phyloP scores from a whole-genome alignment of 2,797 vertebrate species.

The Tamandua tetradactyla region DNA sequence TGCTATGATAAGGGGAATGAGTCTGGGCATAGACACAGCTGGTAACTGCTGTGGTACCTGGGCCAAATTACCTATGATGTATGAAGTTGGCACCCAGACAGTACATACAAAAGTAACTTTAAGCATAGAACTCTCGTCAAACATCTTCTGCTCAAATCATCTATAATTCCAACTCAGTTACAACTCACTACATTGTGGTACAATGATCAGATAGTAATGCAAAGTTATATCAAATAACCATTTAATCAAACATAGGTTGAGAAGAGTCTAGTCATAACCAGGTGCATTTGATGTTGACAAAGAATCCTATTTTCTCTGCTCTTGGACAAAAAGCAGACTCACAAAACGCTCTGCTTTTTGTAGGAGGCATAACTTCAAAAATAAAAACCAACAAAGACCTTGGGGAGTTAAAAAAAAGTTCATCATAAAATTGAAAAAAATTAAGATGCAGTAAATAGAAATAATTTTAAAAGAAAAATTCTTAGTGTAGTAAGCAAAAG shows the following conservation, averaged over 20 bases:
- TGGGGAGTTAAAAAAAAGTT: background rate
- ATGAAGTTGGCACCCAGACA: background rate
- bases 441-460: background rate
- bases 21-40: background rate
- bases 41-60: background rate
- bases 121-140: background rate
- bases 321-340: background rate
- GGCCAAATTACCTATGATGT: background rate
- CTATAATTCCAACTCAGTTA: background rate
- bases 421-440: background rate
- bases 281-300: background rate
- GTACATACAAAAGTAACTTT: background rate
- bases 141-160: background rate
- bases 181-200: background rate
- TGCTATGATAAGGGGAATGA: background rate
- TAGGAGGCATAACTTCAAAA: slow-evolving; percentile 22
- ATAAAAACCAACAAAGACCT: background rate
- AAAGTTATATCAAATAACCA: background rate
- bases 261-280: background rate
- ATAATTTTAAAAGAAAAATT: background rate
- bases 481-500: background rate
- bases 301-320: background rate
- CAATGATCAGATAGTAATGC: background rate
- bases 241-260: background rate
- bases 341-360: background rate